These are phyloP conservation scores for Spodoptera exigua DNA, from an alignment of 2,888 invertebrate genomes.

Conservation along the genomic window DNA sequence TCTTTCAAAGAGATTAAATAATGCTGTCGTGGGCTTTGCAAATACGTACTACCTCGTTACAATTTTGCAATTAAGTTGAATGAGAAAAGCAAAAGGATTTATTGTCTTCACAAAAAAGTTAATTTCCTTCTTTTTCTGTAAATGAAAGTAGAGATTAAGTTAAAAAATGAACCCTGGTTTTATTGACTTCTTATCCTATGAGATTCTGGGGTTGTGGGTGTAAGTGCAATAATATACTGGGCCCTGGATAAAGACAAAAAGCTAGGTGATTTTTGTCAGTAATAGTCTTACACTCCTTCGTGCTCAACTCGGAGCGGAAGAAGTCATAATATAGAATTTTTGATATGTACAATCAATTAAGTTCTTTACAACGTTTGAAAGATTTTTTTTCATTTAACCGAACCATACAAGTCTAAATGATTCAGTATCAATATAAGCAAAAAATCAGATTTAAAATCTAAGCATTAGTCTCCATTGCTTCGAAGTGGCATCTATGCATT, in stretches of 20 bases:
- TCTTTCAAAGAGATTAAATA: slow-evolving; percentile 53
- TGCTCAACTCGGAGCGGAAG: too few species aligned
- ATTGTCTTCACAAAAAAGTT: slow-evolving; percentile 35
- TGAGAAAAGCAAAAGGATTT: slow-evolving; percentile 39
- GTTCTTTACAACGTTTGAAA: too few species aligned
- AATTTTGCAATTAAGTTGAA: slow-evolving; percentile 47
- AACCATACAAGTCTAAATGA: slow-evolving; percentile 11
- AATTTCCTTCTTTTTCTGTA: slow-evolving; percentile 21
- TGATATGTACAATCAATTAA: too few species aligned
- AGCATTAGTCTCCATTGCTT: slow-evolving; percentile 30
- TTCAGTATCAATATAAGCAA: slow-evolving; percentile 30
- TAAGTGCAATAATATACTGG: too few species aligned
- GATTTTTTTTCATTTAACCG: slow-evolving; percentile 5
- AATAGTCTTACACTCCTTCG: too few species aligned
- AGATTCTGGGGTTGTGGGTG: too few species aligned
- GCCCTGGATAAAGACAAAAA: too few species aligned
- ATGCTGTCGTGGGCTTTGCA: slow-evolving; percentile 40
- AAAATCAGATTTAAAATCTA: slow-evolving; percentile 46
- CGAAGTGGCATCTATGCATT: slow-evolving; percentile 32
- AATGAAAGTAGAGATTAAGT: slow-evolving; percentile 20
- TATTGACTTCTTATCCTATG: too few species aligned
- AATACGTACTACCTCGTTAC: slow-evolving; percentile 51
- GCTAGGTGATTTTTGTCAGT: too few species aligned
- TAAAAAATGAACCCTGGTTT: slow-evolving; percentile 4
- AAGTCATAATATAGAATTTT: too few species aligned